phyloP scores from a whole-genome alignment of 2,113 vertebrate species.

The Morone chrysops region DNA sequence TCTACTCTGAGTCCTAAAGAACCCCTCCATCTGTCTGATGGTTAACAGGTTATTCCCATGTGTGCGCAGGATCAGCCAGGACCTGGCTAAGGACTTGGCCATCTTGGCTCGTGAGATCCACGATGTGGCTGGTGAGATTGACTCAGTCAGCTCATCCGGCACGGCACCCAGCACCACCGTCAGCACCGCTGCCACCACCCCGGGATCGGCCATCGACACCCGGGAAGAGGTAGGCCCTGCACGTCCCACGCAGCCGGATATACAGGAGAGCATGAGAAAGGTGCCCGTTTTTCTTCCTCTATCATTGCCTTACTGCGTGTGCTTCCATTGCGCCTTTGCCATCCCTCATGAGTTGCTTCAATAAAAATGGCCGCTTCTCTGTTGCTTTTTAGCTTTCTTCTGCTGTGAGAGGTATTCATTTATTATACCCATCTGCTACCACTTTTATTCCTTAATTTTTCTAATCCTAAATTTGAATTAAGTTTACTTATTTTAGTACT shows the following conservation, averaged over 20 bases:
- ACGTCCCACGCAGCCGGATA: slow-evolving; percentile 73
- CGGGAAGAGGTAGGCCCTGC: slow-evolving; percentile 99
- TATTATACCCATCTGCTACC: slow-evolving; percentile 1
- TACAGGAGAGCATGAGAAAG: slow-evolving; percentile 93
- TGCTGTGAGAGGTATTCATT: slow-evolving; percentile 35
- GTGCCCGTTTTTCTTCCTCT: slow-evolving; percentile 91
- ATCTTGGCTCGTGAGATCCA: slow-evolving; percentile 99
- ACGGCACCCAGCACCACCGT: slow-evolving; percentile 98
- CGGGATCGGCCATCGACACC: slow-evolving; percentile 99
- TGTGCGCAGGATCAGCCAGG: slow-evolving; percentile 98
- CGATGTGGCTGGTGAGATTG: slow-evolving; percentile 98
- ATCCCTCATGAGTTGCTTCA: slow-evolving; percentile 52
- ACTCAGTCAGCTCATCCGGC: slow-evolving; percentile 99
- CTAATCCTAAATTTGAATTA: not conserved
- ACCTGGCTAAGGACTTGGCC: slow-evolving; percentile 93
- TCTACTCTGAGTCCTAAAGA: slow-evolving; percentile 70
- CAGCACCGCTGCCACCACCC: slow-evolving; percentile 99
- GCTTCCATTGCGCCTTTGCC: slow-evolving; percentile 53
- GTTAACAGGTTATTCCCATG: slow-evolving; percentile 89
- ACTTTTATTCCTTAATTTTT: slow-evolving; percentile 32
- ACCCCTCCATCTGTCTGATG: slow-evolving; percentile 79
- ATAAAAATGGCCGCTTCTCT: slow-evolving; percentile 23
- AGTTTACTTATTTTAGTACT: not conserved
- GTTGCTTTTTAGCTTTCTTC: slow-evolving; percentile 39
- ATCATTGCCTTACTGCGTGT: slow-evolving; percentile 62